A percentile compares a stretch with the other conserved stretches of the same genome.
These are phyloP conservation scores for Nanorana parkeri DNA, from an alignment of 2,113 vertebrate species.

Conservation along the genomic window DNA sequence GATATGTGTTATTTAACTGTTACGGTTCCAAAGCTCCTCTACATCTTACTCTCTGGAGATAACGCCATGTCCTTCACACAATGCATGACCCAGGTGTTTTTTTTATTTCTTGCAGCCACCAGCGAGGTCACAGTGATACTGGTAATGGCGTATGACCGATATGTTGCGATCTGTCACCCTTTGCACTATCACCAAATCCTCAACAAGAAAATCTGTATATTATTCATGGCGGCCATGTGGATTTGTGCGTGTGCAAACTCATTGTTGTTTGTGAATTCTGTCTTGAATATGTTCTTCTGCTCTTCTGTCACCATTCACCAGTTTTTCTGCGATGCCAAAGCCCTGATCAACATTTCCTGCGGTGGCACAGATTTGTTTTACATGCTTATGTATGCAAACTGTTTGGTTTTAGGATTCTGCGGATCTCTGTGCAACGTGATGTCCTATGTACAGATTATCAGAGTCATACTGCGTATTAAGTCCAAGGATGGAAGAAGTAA, in stretches of 20 bases:
- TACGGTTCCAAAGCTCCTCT: constrained; percentile 3
- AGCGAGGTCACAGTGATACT: not conserved
- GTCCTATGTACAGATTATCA: constrained; percentile 55
- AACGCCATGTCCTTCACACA: not conserved
- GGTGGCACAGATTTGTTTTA: constrained; percentile 50
- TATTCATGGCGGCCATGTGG: not conserved
- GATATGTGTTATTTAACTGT: constrained; percentile 25
- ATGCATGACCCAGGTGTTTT: constrained; percentile 9
- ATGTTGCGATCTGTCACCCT: constrained; percentile 13
- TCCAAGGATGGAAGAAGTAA: constrained; percentile 58
- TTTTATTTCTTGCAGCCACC: constrained; percentile 3
- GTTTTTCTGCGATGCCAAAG: constrained; percentile 60
- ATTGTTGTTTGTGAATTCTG: not conserved
- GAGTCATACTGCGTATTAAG: constrained; percentile 53
- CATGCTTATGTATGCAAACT: constrained; percentile 34
- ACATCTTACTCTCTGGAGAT: constrained; percentile 17
- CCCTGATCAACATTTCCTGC: constrained; percentile 60
- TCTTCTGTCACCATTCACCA: constrained; percentile 54
- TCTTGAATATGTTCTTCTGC: not conserved
- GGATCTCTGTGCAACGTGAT: constrained; percentile 48
- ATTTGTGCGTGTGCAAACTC: not conserved
- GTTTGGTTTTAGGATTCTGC: constrained; percentile 39
- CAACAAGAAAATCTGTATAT: not conserved
- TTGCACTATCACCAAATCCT: not conserved
- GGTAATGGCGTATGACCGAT: constrained; percentile 13